Evolutionary conservation across 2,797 vertebrate genomes (phyloP), one percentile per base, ranked within the genome.

Genomic region (Potorous gilbertii): DNA sequence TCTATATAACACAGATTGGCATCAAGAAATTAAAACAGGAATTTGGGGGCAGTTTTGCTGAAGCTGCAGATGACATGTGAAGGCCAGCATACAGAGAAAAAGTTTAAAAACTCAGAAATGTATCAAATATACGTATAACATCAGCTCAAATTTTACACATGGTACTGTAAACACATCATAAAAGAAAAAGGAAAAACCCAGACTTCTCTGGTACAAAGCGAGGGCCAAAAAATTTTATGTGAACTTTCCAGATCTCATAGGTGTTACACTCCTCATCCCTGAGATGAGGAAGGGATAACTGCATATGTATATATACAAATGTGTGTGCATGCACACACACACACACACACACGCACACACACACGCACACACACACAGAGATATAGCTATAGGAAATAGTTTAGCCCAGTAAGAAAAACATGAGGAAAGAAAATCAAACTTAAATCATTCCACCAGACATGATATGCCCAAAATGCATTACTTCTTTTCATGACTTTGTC

Each of bases 401-500:
- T 10, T 29, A 93, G 55, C 55, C 54, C 93, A 90, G 52, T n/a
- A 93, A 93, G 93, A 92, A 28, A 62, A 27, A 93, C 1, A 3
- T 55, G 46, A 92, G 66, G 87, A 14, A 93, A 8, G 52, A 94
- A 94, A 55, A 56, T 55, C 56, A 74, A 96, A 93, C 31, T 16
- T 24, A 94, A 81, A 59, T 50, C 1, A 92, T 57, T 93, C 57
- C 59, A 29, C 55, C 40, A 52, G 29, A 29, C 12, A 90, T 14
- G 40, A 54, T 29, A 90, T 54, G 4, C 28, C 34, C 52, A 28
- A 34, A 12, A 55, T 55, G 12, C 52, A 55, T 34, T 81, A 56
- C 94, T 50, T 93, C 93, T 94, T 92, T 96, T 95, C 94, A 92
- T 46, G 90, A 96, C 50, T 59, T 94, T 97, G 90, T 87, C 56